phyloP scores from a whole-genome alignment of 2,797 vertebrate genomes.

The Meda fulgida region DNA sequence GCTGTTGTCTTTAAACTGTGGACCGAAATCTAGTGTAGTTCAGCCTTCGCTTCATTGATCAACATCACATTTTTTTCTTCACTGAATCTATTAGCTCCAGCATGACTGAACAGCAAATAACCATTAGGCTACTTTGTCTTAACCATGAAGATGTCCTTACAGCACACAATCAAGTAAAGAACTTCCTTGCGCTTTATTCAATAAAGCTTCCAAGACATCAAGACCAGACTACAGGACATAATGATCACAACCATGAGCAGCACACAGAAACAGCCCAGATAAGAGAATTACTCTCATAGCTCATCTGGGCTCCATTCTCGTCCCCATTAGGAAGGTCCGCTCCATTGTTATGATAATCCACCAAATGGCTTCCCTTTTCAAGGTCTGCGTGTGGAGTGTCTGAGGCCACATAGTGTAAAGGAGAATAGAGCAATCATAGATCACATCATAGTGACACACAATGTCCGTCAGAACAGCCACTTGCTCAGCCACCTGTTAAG shows the following conservation, averaged over 20 bases:
- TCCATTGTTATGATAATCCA: slow-evolving; percentile 40
- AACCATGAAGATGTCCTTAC: slow-evolving; percentile 19
- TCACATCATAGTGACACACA: slow-evolving; percentile 21
- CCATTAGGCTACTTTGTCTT: neutral
- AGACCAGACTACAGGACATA: slow-evolving; percentile 25
- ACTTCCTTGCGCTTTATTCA: slow-evolving; percentile 37
- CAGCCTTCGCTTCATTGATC: slow-evolving; percentile 20
- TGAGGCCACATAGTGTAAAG: slow-evolving; percentile 22
- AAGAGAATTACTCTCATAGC: slow-evolving; percentile 27
- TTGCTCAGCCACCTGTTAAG: slow-evolving; percentile 33
- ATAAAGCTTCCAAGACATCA: slow-evolving; percentile 11
- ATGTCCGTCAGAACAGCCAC: slow-evolving; percentile 4
- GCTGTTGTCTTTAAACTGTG: slow-evolving; percentile 8
- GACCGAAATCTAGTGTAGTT: neutral
- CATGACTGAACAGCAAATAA: slow-evolving; percentile 18
- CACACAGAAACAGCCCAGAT: slow-evolving; percentile 18
- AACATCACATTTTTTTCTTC: slow-evolving; percentile 29
- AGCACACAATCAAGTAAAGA: slow-evolving; percentile 16
- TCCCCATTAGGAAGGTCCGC: slow-evolving; percentile 20
- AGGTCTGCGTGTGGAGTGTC: neutral
- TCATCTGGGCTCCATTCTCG: slow-evolving; percentile 15
- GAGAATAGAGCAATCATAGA: slow-evolving; percentile 25
- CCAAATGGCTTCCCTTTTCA: slow-evolving; percentile 39
- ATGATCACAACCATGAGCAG: neutral
- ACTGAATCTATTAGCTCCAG: slow-evolving; percentile 30